Evolutionary conservation across 2,888 invertebrate species (phyloP).

Genomic region (Blastobasis lacticolella): DNA sequence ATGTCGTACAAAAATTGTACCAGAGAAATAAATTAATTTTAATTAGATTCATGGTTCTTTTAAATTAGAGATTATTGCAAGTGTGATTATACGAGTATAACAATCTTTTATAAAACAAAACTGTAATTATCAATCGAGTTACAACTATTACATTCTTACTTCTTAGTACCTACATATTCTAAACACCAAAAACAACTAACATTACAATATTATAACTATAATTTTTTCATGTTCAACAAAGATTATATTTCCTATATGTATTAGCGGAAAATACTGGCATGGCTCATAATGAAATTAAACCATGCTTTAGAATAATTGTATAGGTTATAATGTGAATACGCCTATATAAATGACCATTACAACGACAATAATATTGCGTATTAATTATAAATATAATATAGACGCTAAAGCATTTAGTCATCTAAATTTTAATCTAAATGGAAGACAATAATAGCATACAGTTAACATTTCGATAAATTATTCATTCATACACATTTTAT

Average conservation of each 20-base stretch:
- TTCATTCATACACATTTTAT: slow-evolving; percentile 15
- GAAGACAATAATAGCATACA: slow-evolving; percentile 51
- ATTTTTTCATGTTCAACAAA: slow-evolving; percentile 39
- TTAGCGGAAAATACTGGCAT: no score
- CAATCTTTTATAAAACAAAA: no score
- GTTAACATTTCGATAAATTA: slow-evolving; percentile 24
- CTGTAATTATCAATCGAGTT: no score
- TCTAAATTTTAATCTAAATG: slow-evolving; percentile 24
- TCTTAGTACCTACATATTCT: slow-evolving; percentile 1
- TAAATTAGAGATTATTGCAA: no score
- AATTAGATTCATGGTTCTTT: no score
- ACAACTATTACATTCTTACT: no score
- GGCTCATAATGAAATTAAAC: no score
- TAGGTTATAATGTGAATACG: neutral
- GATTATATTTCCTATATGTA: neutral
- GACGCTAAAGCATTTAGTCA: slow-evolving; percentile 25
- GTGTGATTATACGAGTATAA: no score
- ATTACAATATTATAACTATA: slow-evolving; percentile 9
- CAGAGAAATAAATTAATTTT: no score
- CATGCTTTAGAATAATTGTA: no score
- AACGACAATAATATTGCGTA: slow-evolving; percentile 1
- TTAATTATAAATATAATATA: slow-evolving; percentile 12
- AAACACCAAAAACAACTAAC: slow-evolving; percentile 17
- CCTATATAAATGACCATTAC: neutral
- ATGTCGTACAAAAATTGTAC: no score